These are phyloP conservation scores for Orthosia incerta DNA, from an alignment of 2,888 invertebrate genomes.

Conservation along the genomic window DNA sequence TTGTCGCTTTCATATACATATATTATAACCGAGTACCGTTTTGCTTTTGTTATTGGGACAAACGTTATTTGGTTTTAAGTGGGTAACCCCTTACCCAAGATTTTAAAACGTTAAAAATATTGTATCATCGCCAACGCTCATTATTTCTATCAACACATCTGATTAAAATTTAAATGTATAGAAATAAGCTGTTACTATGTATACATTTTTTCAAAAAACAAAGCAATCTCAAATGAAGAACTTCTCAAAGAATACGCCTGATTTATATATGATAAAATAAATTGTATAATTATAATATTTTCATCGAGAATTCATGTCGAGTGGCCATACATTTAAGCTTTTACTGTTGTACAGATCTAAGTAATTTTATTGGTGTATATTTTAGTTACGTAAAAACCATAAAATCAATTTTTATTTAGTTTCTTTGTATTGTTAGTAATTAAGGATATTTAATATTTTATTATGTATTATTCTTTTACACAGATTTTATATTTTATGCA, in stretches of 20 bases:
- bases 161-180: not conserved
- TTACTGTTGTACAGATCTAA: conserved; percentile 65
- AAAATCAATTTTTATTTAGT: conserved; percentile 2
- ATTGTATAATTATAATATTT: conserved; percentile 35
- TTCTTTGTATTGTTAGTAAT: conserved; percentile 22
- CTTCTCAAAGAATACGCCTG: conserved; percentile 12
- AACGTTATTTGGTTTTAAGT: not conserved
- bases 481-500: conserved; percentile 33
- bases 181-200: not conserved
- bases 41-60: not conserved
- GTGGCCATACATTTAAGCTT: conserved; percentile 67
- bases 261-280: conserved; percentile 24
- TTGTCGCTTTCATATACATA: not conserved
- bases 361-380: conserved; percentile 51
- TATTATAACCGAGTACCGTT: not conserved
- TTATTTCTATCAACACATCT: conserved; percentile 14
- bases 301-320: conserved; percentile 53
- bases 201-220: not conserved
- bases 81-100: not conserved
- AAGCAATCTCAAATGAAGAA: conserved; percentile 23
- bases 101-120: conserved; percentile 12
- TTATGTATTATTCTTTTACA: conserved; percentile 12
- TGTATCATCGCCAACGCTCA: conserved; percentile 7
- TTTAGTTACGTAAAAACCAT: conserved; percentile 36
- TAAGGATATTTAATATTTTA: conserved; percentile 24